Conservation (phyloP, 2,888 invertebrate genomes). For the Tipula helvola region DNA sequence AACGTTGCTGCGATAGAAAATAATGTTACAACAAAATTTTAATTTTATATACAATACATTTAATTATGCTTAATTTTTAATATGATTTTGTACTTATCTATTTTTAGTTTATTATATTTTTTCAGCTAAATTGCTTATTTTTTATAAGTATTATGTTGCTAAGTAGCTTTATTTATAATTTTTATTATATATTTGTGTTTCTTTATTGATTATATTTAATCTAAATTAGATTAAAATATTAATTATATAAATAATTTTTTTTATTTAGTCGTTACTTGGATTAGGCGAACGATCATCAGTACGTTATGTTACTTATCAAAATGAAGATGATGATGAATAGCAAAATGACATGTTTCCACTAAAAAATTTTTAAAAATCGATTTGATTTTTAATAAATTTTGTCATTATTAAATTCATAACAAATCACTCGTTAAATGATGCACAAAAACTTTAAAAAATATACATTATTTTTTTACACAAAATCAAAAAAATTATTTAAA, state of each 20-base stretch:
- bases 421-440: conserved; percentile 10
- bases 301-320: conserved; percentile 89
- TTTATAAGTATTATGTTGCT: neutral
- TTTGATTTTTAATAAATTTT: neutral
- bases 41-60: neutral
- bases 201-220: neutral
- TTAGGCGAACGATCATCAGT: conserved; percentile 87
- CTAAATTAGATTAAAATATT: neutral
- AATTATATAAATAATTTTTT: neutral
- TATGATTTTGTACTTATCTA: conserved; percentile 7
- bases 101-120: conserved; percentile 10
- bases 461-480: neutral
- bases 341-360: neutral
- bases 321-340: conserved; percentile 76
- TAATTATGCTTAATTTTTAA: conserved; percentile 7
- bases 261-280: conserved; percentile 9
- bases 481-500: conserved; percentile 6
- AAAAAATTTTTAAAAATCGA: neutral
- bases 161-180: neutral
- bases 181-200: neutral
- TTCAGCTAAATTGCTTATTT: neutral
- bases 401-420: neutral
- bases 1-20: conserved; percentile 8
- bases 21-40: conserved; percentile 13
- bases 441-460: conserved; percentile 7